Evolutionary conservation across 2,113 vertebrate species (phyloP), one percentile per base, ranked within the genome.

Genomic region (Nothoprocta perdicaria): DNA sequence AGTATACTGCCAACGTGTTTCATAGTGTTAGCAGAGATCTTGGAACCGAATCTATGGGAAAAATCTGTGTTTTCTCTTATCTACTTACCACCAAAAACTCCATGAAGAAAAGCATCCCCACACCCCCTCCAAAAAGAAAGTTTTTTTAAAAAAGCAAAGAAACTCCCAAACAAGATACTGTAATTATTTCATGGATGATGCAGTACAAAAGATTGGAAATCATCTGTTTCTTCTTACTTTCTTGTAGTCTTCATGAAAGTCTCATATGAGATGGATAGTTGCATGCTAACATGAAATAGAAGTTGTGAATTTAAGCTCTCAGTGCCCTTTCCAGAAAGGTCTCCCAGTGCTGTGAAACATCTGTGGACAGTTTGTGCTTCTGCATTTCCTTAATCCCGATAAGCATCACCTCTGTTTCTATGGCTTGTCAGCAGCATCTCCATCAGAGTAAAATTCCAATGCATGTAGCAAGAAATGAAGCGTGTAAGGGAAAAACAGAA

Each of bases 381-480:
- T 86, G 61, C 71, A 29, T 82, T 82, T 83, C 86, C 73, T 93
- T 91, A 41, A 48, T 46, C 33, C 60, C 58, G 40, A 57, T 61
- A 84, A 76, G 65, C 68, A 89, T 74, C 76, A 75, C 80, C 62
- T 92, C 66, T 24, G 7, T 93, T 73, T 74, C 88, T 84, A 72
- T 80, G 55, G 58, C 84, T 81, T 95, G 86, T 94, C 90, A 78
- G 82, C 74, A 53, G 27, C 76, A 35, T 94, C 79, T 96, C 87
- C 83, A 60, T 72, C 38, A 52, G 72, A 78, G 86, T 62, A 58
- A 83, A 95, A 89, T 62, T 93, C 84, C 87, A 62, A 33, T 74
- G 85, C 87, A 13, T 93, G 94, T 95, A 93, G 83, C 38, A 74
- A 89, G 89, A 95, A 95, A 80, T 6, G 45, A 94, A 94, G 80